phyloP scores from a whole-genome alignment of 2,797 vertebrate species.

The Arremon aurantiirostris region DNA sequence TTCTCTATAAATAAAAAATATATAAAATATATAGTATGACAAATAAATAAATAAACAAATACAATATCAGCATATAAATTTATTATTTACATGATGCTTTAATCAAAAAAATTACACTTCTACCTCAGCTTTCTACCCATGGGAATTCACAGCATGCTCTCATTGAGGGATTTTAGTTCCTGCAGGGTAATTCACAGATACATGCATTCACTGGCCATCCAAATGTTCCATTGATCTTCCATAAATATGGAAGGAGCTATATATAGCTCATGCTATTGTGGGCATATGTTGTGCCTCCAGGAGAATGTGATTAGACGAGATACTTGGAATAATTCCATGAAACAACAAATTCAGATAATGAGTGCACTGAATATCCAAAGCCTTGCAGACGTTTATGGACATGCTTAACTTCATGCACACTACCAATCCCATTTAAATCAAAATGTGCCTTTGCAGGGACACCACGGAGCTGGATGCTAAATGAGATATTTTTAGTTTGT shows the following conservation, averaged over 20 bases:
- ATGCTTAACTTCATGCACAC: constrained; percentile 1
- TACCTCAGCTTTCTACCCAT: background rate
- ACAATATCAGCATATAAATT: background rate
- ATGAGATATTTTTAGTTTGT: background rate
- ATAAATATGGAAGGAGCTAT: constrained; percentile 1
- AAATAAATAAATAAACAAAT: background rate
- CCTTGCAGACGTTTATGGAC: constrained; percentile 33
- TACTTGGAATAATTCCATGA: constrained; percentile 47
- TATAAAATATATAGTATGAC: too few species aligned
- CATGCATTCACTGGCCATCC: background rate
- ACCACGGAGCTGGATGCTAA: background rate
- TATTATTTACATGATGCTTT: background rate
- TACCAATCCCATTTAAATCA: constrained; percentile 11
- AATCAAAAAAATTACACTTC: background rate
- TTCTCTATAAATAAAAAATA: too few species aligned
- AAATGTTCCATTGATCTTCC: constrained; percentile 12
- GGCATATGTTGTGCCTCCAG: constrained; percentile 38
- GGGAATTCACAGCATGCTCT: background rate
- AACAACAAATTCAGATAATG: constrained; percentile 52
- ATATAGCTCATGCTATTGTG: background rate
- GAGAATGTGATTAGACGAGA: constrained; percentile 41
- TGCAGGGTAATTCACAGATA: background rate
- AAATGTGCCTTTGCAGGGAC: background rate
- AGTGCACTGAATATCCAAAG: constrained; percentile 14
- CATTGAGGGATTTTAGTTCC: background rate